A percentile compares a stretch with the other conserved stretches of the same genome.
These are phyloP conservation scores for Drosophila lacertosa DNA, from an alignment of 1,140 invertebrate species.

Conservation along the genomic window DNA sequence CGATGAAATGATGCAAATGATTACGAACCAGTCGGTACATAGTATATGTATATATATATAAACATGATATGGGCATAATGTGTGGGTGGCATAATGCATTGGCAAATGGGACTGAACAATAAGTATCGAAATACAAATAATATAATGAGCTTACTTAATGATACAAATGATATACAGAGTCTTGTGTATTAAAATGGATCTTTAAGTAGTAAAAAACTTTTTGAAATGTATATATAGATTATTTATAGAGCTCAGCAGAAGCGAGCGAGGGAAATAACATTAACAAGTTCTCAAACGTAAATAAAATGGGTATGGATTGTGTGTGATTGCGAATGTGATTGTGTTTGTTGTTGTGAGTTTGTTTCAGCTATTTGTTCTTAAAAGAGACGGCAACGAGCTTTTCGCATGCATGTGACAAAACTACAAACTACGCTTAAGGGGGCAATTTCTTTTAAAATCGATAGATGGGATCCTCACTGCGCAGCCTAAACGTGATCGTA, in stretches of 20 bases:
- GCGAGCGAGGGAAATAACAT: constrained; percentile 25
- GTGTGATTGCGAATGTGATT: constrained; percentile 28
- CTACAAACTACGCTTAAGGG: constrained; percentile 57
- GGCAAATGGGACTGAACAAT: constrained; percentile 15
- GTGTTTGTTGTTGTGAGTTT: constrained; percentile 18
- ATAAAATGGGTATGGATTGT: constrained; percentile 11
- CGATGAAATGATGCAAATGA: constrained; percentile 21
- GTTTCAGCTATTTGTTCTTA: constrained; percentile 18
- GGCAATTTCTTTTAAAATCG: constrained; percentile 53
- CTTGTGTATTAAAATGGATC: background rate
- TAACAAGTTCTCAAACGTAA: constrained; percentile 29
- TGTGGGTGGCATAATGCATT: constrained; percentile 35
- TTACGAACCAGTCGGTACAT: constrained; percentile 21
- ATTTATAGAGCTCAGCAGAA: constrained; percentile 23
- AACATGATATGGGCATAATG: constrained; percentile 21
- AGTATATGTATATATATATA: constrained; percentile 2
- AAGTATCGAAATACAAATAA: constrained; percentile 7
- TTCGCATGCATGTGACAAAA: constrained; percentile 51
- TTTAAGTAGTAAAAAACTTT: background rate
- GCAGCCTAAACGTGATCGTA: constrained; percentile 93
- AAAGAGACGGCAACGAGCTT: constrained; percentile 47
- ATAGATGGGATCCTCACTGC: constrained; percentile 69
- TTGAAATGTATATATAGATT: constrained; percentile 23
- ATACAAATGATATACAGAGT: too few relatives aligned
- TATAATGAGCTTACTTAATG: constrained; percentile 10